Conservation (phyloP, 2,888 invertebrate species). For the Campopleginae sp. region DNA sequence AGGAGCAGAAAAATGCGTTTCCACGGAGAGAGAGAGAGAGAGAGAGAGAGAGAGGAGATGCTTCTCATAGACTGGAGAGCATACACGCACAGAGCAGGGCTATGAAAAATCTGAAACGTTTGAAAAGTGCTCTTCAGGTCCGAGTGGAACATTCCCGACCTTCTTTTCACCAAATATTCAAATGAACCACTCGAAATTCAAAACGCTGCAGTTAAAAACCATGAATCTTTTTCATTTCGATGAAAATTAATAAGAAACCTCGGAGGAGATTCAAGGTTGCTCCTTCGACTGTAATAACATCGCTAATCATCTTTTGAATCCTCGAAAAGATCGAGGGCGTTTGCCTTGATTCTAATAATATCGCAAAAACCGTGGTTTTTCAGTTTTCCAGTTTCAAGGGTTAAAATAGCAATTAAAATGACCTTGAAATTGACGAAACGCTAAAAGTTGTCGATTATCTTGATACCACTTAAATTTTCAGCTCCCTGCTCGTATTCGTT, state of each 20-base stretch:
- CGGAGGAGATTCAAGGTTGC: not conserved
- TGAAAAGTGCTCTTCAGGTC: conserved; percentile 8
- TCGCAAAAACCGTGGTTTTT: not conserved
- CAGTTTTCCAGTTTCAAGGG: too few species aligned
- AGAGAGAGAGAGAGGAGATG: not conserved
- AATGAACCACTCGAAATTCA: conserved; percentile 2
- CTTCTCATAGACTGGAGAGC: not conserved
- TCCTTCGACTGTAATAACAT: not conserved
- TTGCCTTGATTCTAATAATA: not conserved
- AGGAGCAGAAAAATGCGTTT: conserved; percentile 25
- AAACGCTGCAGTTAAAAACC: not conserved
- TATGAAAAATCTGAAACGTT: conserved; percentile 26
- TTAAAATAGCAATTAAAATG: not conserved
- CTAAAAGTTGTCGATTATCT: not conserved
- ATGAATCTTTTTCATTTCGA: not conserved
- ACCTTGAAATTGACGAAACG: not conserved
- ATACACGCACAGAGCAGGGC: not conserved
- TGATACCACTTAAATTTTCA: conserved; percentile 13
- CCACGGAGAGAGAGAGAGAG: not conserved
- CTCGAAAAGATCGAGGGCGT: not conserved
- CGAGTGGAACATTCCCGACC: conserved; percentile 7
- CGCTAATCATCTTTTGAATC: not conserved
- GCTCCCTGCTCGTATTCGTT: conserved; percentile 6
- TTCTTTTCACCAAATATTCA: conserved; percentile 3
- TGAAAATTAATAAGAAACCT: not conserved